Evolutionary conservation across 2,888 invertebrate genomes (phyloP), one percentile per base, ranked within the genome.

Genomic region (Euplagia quadripunctaria): DNA sequence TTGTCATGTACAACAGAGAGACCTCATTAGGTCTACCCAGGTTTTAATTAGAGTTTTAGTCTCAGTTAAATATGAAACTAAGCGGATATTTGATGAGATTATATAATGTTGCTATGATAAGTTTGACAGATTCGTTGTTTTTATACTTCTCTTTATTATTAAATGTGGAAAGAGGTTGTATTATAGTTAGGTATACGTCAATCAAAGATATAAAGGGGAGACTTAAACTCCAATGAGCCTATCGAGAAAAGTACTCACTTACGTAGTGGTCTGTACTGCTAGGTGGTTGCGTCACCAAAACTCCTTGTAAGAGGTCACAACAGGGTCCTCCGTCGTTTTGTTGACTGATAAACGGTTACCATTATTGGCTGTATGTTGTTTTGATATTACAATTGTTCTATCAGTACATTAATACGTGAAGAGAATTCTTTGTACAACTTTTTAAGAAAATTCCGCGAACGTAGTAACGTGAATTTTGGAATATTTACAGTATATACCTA

Each of bases 11-110:
- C 91, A 86, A 89, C 86, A 88, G 85, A 88, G 90, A 88, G 91
- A 91, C 90, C 91, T 94, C 93, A 94, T 94, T 94, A 94, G 91
- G 86, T 85, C 86, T 83, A 88, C 86, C 90, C 90, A 92, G 86
- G 90, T 94, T 94, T 94, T 94, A 94, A 94, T 94, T 92, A 93
- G 91, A 91, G 89, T 90, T 86, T 87, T 90, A 91, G 90, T 84
- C 81, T 82, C 76, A 83, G 84, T 76, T 83, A 78, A 79, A 79
- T 85, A 70, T 80, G 72, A 81, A 81, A 74, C 82, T 88, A 88
- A 90, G 87, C 88, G 85, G 84, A 80, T 83, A 82, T 85, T 85
- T 85, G 84, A 83, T 77, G 78, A 74, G 71, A 69, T 65, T 51
- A 75, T 77, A 73, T 75, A 72, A 68, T 71, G 75, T 71, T 43